These are phyloP conservation scores for Scomber scombrus DNA, from an alignment of 2,113 vertebrate species.

Conservation along the genomic window DNA sequence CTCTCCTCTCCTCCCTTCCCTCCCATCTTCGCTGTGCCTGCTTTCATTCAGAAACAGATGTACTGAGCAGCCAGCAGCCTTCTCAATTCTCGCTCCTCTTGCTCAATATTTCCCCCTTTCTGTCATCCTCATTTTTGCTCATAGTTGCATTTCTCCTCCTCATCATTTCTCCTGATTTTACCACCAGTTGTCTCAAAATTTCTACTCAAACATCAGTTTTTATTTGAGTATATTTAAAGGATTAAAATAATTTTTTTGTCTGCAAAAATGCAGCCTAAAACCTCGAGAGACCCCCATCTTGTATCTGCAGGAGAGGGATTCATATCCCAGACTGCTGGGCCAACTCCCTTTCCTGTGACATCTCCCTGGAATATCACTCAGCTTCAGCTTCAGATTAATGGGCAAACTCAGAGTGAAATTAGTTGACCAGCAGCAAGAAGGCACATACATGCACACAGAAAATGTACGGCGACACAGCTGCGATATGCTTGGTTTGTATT, in stretches of 20 bases:
- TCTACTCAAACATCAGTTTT: constrained; percentile 1
- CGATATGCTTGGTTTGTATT: constrained; percentile 42
- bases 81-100: constrained; percentile 27
- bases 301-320: constrained; percentile 19
- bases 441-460: neutral
- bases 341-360: constrained; percentile 43
- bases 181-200: constrained; percentile 14
- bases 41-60: constrained; percentile 82
- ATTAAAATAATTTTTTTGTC: neutral
- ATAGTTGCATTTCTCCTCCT: constrained; percentile 10
- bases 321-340: constrained; percentile 32
- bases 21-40: constrained; percentile 28
- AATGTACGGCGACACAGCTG: constrained; percentile 30
- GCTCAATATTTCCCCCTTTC: constrained; percentile 25
- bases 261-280: constrained; percentile 23
- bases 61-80: constrained; percentile 56
- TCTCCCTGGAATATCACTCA: constrained; percentile 46
- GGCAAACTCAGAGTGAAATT: neutral
- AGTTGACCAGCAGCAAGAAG: constrained; percentile 17
- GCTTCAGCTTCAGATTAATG: constrained; percentile 28
- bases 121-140: constrained; percentile 16
- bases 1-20: neutral
- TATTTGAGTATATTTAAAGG: neutral
- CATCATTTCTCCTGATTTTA: neutral
- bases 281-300: constrained; percentile 14